Conservation (phyloP, 2,888 invertebrate genomes). For the Zelleria hepariella region DNA sequence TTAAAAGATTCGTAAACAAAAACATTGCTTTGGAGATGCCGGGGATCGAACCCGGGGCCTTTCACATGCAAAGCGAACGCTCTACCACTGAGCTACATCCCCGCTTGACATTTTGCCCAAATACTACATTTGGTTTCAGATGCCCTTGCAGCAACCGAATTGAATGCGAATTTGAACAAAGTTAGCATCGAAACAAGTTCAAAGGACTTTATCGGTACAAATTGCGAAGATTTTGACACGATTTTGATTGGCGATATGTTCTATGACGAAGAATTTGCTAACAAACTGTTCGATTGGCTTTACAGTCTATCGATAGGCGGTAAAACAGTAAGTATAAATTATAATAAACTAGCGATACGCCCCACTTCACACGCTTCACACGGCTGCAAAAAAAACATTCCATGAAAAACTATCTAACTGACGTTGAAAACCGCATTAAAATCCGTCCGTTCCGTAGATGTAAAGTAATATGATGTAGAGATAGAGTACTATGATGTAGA, state of each 20-base stretch:
- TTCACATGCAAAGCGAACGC: conserved; percentile 99
- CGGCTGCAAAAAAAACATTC: too few relatives aligned
- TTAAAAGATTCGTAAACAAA: not conserved
- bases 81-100: conserved; percentile 99
- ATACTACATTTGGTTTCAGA: conserved; percentile 45
- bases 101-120: conserved; percentile 23
- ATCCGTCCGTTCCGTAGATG: too few relatives aligned
- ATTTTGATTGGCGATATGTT: conserved; percentile 80
- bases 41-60: conserved; percentile 99
- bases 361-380: too few relatives aligned
- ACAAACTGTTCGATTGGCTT: conserved; percentile 69
- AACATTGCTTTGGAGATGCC: conserved; percentile 80
- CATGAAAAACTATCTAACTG: too few relatives aligned
- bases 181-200: conserved; percentile 41
- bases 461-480: too few relatives aligned
- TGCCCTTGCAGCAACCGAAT: conserved; percentile 55
- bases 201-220: conserved; percentile 54
- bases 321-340: conserved; percentile 35
- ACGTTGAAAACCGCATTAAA: too few relatives aligned
- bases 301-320: conserved; percentile 30
- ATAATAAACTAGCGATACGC: not conserved
- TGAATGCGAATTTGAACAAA: conserved; percentile 68
- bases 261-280: conserved; percentile 74
- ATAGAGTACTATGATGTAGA: too few relatives aligned
- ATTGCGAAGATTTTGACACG: conserved; percentile 58